Conservation (phyloP, 2,888 invertebrate species). For the Synanthedon myopaeformis region DNA sequence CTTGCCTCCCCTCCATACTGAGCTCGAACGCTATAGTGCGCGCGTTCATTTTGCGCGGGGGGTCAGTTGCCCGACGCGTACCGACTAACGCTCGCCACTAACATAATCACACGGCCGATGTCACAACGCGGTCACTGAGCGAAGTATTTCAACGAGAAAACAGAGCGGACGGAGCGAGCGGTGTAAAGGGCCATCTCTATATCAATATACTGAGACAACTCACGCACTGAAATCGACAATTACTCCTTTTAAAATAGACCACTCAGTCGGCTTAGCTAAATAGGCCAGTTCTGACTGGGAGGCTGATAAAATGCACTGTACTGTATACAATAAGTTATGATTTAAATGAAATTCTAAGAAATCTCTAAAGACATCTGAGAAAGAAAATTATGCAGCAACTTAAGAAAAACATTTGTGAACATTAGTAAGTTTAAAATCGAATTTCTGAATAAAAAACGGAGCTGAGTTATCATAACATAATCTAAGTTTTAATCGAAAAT, state of each 20-base stretch:
- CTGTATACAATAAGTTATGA: no score
- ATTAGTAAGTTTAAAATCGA: no score
- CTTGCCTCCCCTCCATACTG: constrained; percentile 90
- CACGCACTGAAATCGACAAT: constrained; percentile 61
- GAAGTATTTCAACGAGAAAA: constrained; percentile 12
- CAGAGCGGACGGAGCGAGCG: constrained; percentile 13
- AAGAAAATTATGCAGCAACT: no score
- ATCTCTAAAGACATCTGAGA: no score
- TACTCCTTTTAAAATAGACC: constrained; percentile 33
- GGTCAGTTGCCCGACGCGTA: constrained; percentile 20
- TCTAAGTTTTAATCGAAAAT: no score
- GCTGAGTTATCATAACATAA: no score
- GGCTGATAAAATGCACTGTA: no score
- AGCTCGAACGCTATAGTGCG: constrained; percentile 84
- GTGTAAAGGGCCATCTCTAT: constrained; percentile 36
- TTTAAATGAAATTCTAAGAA: no score
- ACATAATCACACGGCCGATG: constrained; percentile 36
- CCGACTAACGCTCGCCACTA: constrained; percentile 19
- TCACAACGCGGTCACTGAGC: constrained; percentile 20
- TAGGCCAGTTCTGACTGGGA: no score
- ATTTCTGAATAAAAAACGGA: no score
- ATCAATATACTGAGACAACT: constrained; percentile 36
- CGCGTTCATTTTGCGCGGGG: constrained; percentile 77
- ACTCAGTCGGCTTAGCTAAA: no score
- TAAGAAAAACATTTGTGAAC: no score